Percentiles rank a stretch among this genome's conserved stretches.
phyloP scores from a whole-genome alignment of 2,113 vertebrate species.

The Cettia cetti region DNA sequence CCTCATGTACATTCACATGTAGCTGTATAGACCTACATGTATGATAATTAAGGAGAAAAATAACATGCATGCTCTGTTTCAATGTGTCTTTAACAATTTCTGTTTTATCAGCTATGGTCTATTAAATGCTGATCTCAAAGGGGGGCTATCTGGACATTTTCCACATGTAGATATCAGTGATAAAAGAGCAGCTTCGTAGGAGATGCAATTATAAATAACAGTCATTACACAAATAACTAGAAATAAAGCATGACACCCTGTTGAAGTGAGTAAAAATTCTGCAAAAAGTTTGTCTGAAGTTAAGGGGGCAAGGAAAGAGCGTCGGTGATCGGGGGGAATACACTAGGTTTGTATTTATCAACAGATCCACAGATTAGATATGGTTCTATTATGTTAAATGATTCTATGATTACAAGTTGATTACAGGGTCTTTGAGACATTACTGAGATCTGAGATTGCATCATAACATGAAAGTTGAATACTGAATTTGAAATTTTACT shows the following conservation, averaged over 20 bases:
- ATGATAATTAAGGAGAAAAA: background rate
- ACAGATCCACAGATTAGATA: background rate
- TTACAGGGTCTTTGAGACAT: background rate
- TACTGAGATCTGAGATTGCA: background rate
- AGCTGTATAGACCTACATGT: background rate
- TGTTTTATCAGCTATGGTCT: background rate
- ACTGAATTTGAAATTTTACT: background rate
- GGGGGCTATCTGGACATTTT: background rate
- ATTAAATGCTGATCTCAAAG: background rate
- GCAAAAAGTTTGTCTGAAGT: background rate
- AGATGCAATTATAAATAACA: background rate
- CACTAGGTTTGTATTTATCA: background rate
- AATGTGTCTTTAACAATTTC: background rate
- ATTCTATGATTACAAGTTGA: background rate
- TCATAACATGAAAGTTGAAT: background rate
- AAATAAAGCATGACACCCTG: background rate
- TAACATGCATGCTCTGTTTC: accelerated
- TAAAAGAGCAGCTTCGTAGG: background rate
- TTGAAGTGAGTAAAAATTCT: background rate
- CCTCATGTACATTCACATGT: background rate
- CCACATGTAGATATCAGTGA: background rate
- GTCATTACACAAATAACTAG: background rate
- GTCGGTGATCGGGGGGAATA: background rate
- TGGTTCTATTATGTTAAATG: background rate
- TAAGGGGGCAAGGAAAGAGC: background rate